Percentiles rank a stretch among this genome's conserved stretches.
Conservation (phyloP, 2,888 invertebrate species). For the Thelaira solivaga region DNA sequence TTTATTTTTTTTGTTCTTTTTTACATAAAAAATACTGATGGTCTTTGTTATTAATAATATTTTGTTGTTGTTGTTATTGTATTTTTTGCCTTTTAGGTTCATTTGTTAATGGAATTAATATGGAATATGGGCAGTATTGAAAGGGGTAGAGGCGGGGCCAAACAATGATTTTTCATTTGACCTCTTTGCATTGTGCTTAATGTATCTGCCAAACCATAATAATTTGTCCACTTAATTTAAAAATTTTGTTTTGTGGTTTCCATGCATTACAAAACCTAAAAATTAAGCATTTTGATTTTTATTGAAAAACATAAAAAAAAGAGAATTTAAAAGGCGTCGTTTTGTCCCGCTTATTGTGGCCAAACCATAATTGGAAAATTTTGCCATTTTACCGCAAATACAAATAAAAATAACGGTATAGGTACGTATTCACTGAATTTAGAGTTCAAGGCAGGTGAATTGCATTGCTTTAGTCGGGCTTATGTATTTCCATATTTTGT, state of each 20-base stretch:
- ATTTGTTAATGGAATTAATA: slow-evolving; percentile 31
- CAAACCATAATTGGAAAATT: neutral
- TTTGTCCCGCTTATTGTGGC: neutral
- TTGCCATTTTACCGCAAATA: slow-evolving; percentile 17
- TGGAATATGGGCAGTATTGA: neutral
- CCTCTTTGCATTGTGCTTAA: neutral
- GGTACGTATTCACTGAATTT: too few species aligned
- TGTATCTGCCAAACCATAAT: slow-evolving; percentile 13
- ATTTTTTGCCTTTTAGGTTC: neutral
- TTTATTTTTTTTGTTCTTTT: too few species aligned
- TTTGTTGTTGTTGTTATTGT: neutral
- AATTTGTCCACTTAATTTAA: slow-evolving; percentile 42
- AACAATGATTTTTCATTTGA: neutral
- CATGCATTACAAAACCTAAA: slow-evolving; percentile 22
- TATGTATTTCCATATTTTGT: too few species aligned
- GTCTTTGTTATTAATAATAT: too few species aligned
- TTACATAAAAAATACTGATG: too few species aligned
- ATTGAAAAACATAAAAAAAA: neutral
- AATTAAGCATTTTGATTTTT: slow-evolving; percentile 35
- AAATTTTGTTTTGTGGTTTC: slow-evolving; percentile 49
- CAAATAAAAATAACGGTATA: neutral
- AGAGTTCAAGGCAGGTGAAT: too few species aligned
- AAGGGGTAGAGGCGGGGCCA: neutral
- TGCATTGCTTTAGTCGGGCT: too few species aligned
- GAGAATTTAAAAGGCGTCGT: neutral